Base-by-base conservation (phyloP, 2,888 invertebrate genomes). In the Pemphredon lugubris region DNA sequence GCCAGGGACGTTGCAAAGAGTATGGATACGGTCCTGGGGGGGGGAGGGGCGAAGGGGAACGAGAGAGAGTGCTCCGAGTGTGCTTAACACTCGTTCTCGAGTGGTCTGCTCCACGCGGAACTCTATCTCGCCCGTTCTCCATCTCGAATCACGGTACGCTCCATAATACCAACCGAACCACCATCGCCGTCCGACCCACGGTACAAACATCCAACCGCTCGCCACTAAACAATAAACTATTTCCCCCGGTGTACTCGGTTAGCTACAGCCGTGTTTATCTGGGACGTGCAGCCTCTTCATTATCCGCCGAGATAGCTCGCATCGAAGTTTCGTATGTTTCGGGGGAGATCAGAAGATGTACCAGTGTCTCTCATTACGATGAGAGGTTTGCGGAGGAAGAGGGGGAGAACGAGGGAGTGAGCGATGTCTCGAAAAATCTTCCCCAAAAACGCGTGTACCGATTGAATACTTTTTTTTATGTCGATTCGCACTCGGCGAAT, bases 141-240 rank as follows among this genome's bases (percentile, higher is more conserved):
- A 54, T 68, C 71, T 63, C 63, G 77, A 68, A 73, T 69, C 71
- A 69, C 70, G 48, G 44, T 54, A 53, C 53, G 50, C 55, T 53
- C 57, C 54, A 64, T 55, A 53, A 57, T 67, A 68, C 58, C 53
- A 58, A 65, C 54, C 67, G 48, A 65, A 59, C 50, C 64, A 60
- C 58, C 75, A 63, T 70, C 66, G 42, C 50, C 53, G 54, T 48
- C 47, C 14, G 48, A 30, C 66, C 48, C 73, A 54, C 59, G 42
- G 45, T 61, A 68, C 73, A 73, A 72, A 71, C 76, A 59, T 73
- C 63, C 63, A 50, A 79, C 73, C 76, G 61, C 74, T 39, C 75
- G 51, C 75, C 77, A 60, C 74, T 74, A 77, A 79, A 83, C 82
- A 84, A 84, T 84, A 83, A 77, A 84, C 83, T 81, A 79, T 83